Percentiles rank a stretch among this genome's conserved stretches.
Evolutionary conservation across 2,113 vertebrate genomes (phyloP).

Genomic region (Oreochromis niloticus): DNA sequence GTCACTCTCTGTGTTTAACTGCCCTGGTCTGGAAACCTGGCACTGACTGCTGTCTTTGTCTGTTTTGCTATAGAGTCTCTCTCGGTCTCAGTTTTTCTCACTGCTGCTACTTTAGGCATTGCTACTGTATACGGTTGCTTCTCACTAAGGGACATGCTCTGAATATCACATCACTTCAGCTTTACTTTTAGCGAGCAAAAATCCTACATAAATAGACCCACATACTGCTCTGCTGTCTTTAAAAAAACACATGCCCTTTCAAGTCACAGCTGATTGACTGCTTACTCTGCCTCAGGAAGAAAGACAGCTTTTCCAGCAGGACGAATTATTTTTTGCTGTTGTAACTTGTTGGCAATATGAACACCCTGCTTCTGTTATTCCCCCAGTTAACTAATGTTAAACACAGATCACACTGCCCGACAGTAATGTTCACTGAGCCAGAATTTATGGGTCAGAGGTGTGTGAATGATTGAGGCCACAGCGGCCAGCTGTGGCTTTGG

Average conservation of each 20-base stretch:
- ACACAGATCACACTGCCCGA: constrained; percentile 52
- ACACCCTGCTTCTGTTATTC: constrained; percentile 36
- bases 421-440: constrained; percentile 47
- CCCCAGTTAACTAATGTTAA: constrained; percentile 55
- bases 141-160: constrained; percentile 33
- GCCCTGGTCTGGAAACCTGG: constrained; percentile 62
- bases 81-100: background rate
- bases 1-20: constrained; percentile 65
- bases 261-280: background rate
- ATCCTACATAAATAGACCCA: background rate
- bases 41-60: constrained; percentile 69
- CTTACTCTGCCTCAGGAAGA: background rate
- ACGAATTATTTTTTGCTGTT: constrained; percentile 9
- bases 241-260: background rate
- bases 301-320: background rate
- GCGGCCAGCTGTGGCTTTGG: constrained; percentile 59
- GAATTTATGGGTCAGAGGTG: constrained; percentile 62
- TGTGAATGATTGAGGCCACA: constrained; percentile 42
- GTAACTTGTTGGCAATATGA: constrained; percentile 38
- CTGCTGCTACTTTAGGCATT: background rate
- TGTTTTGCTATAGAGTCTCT: constrained; percentile 16
- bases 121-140: constrained; percentile 52
- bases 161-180: constrained; percentile 43
- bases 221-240: background rate
- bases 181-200: constrained; percentile 4